Percentiles rank a stretch among this genome's conserved stretches.
Evolutionary conservation across 2,113 vertebrate genomes (phyloP).

Genomic region (Prietella phreatophila): DNA sequence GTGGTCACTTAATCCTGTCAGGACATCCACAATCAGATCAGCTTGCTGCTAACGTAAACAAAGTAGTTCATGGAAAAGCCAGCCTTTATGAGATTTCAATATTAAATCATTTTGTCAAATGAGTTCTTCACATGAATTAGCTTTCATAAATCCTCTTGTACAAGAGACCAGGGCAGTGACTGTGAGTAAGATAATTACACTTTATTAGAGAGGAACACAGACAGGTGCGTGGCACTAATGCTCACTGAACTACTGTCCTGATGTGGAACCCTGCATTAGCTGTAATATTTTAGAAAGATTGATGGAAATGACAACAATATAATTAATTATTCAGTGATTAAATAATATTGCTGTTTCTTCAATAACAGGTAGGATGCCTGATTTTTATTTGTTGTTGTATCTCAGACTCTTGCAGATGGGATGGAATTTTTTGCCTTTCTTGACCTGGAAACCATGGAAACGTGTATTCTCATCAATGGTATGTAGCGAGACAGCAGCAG

Average conservation of each 20-base stretch:
- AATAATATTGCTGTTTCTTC: not conserved
- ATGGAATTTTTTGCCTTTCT: constrained; percentile 28
- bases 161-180: not conserved
- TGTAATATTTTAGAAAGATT: not conserved
- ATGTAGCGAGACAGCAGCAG: constrained; percentile 44
- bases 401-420: constrained; percentile 34
- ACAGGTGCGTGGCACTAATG: constrained; percentile 2
- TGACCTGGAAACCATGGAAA: constrained; percentile 55
- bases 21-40: constrained; percentile 13
- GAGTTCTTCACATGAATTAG: constrained; percentile 13
- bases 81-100: constrained; percentile 12
- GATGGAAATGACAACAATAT: not conserved
- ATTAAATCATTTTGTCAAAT: constrained; percentile 34
- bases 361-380: not conserved
- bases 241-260: not conserved
- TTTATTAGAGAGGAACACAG: constrained; percentile 10
- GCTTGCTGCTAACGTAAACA: constrained; percentile 12
- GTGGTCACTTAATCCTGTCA: constrained; percentile 32
- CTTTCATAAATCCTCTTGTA: not conserved
- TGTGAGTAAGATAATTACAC: constrained; percentile 15
- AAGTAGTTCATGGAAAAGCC: not conserved
- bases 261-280: not conserved
- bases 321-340: not conserved
- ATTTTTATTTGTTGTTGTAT: constrained; percentile 21
- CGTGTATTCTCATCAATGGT: constrained; percentile 42